Evolutionary conservation across 1,140 invertebrate species (phyloP).

Genomic region (Bradysia coprophila): DNA sequence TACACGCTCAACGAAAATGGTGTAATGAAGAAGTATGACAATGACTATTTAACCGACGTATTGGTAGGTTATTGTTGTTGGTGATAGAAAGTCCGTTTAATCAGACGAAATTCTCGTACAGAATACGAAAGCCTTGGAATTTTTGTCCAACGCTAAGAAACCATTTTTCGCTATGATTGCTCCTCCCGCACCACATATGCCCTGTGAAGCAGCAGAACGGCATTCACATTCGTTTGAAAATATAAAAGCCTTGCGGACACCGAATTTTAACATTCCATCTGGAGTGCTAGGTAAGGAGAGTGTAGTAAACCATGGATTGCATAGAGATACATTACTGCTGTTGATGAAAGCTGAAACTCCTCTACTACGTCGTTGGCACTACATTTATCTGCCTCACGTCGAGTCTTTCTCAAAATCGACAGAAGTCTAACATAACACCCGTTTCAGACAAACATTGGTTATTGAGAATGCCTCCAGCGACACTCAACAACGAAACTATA

Average conservation of each 20-base stretch:
- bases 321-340: neutral
- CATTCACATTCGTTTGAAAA: slow-evolving; percentile 41
- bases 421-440: neutral
- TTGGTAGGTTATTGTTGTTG: slow-evolving; percentile 57
- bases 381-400: neutral
- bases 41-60: slow-evolving; percentile 68
- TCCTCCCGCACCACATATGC: slow-evolving; percentile 66
- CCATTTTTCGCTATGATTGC: slow-evolving; percentile 73
- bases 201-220: slow-evolving; percentile 59
- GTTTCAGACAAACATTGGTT: slow-evolving; percentile 66
- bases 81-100: neutral
- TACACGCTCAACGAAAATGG: slow-evolving; percentile 75
- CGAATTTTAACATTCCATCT: slow-evolving; percentile 48
- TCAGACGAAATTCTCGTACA: neutral
- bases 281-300: slow-evolving; percentile 11
- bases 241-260: slow-evolving; percentile 39
- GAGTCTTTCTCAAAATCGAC: too few relatives aligned
- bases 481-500: slow-evolving; percentile 34
- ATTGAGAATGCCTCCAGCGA: slow-evolving; percentile 38
- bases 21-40: slow-evolving; percentile 32
- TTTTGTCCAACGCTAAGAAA: too few relatives aligned
- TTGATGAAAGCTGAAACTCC: neutral
- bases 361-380: neutral
- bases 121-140: too few relatives aligned
- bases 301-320: too few relatives aligned